A percentile compares a stretch with the other conserved stretches of the same genome.
These are phyloP conservation scores for Sphaerophoria rueppellii DNA, from an alignment of 2,888 invertebrate genomes.

Conservation along the genomic window DNA sequence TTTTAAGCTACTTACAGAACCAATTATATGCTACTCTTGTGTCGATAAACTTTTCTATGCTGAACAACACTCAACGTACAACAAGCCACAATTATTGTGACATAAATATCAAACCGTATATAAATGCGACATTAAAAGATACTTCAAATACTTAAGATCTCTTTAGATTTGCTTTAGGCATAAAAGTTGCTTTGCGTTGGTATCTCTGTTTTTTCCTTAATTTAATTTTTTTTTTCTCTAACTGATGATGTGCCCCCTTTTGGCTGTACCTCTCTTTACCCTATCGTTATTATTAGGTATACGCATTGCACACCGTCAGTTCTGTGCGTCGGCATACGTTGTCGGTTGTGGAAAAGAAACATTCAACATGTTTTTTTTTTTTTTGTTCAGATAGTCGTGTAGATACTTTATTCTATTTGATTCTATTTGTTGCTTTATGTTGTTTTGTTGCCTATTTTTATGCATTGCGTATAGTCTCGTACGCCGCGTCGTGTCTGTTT, in stretches of 20 bases:
- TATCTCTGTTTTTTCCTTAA: conserved; percentile 42
- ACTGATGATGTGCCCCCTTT: background rate
- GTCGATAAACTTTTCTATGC: conserved; percentile 54
- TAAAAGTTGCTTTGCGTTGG: conserved; percentile 59
- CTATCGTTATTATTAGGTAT: background rate
- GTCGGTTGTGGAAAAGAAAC: conserved; percentile 31
- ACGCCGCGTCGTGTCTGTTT: conserved; percentile 39
- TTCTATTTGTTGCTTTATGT: conserved; percentile 30
- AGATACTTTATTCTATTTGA: conserved; percentile 44
- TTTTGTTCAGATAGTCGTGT: conserved; percentile 28
- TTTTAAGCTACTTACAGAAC: conserved; percentile 4
- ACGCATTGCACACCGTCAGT: conserved; percentile 34
- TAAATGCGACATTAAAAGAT: conserved; percentile 72
- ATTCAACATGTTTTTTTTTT: conserved; percentile 23
- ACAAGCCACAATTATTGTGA: conserved; percentile 71
- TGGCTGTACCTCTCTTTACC: conserved; percentile 3
- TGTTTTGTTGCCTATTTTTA: conserved; percentile 63
- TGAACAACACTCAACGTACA: conserved; percentile 57
- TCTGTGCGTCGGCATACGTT: background rate
- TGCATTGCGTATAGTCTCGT: conserved; percentile 66
- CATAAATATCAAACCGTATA: conserved; percentile 69
- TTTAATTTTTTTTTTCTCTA: background rate
- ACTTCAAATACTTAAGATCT: conserved; percentile 63
- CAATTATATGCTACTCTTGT: conserved; percentile 43
- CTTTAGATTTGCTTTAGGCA: conserved; percentile 30